Conservation (phyloP, 2,888 invertebrate species). For the Tetragnatha montana region DNA sequence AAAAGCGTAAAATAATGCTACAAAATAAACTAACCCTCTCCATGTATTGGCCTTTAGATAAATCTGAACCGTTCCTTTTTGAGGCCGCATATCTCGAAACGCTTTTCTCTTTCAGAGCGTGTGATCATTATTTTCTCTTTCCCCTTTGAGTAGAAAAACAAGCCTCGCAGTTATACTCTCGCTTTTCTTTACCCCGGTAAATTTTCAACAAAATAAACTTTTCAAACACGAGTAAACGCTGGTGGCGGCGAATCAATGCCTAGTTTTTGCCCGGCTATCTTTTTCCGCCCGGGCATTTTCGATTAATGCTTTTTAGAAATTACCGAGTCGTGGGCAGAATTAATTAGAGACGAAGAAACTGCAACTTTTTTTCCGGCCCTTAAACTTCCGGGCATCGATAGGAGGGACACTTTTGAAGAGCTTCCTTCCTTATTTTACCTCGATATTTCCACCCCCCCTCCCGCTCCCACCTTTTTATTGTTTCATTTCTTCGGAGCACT, state of each 20-base stretch:
- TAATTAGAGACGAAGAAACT: neutral
- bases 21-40: too few species aligned
- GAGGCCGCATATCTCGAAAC: neutral
- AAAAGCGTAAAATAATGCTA: neutral
- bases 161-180: neutral
- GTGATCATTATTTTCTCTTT: neutral
- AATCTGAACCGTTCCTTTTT: neutral
- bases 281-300: neutral
- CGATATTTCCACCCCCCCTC: neutral
- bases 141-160: neutral
- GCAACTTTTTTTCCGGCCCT: neutral
- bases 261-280: neutral
- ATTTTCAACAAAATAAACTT: neutral
- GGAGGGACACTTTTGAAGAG: neutral
- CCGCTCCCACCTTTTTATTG: neutral
- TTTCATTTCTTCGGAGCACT: neutral
- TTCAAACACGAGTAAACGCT: neutral
- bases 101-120: neutral
- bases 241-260: neutral
- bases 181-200: neutral
- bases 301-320: neutral
- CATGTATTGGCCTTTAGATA: neutral
- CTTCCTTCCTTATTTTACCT: neutral
- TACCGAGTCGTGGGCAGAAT: neutral
- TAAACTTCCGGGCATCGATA: neutral